Conservation (phyloP, 2,888 invertebrate genomes). For the Andrena bicolor region DNA sequence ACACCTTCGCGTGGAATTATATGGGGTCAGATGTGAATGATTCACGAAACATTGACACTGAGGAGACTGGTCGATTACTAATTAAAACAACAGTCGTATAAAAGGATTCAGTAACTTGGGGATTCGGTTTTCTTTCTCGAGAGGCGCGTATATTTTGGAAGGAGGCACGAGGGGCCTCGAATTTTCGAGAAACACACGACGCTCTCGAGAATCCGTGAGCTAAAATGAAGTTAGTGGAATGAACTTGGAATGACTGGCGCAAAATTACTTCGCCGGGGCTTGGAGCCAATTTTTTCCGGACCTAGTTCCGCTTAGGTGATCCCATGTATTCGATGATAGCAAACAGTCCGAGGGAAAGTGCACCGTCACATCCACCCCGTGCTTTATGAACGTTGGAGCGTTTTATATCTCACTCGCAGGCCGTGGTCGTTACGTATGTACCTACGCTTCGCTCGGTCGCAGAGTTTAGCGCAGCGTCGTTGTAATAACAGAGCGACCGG, state of each 20-base stretch:
- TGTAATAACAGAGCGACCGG: conserved; percentile 69
- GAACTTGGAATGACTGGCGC: background rate
- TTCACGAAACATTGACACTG: background rate
- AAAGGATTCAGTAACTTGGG: background rate
- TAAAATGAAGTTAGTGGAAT: background rate
- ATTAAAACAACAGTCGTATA: no score
- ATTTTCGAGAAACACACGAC: no score
- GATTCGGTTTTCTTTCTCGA: no score
- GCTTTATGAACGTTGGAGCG: conserved; percentile 31
- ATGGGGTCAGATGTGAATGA: conserved; percentile 29
- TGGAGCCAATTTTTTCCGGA: background rate
- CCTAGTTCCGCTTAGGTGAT: background rate
- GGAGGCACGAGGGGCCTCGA: no score
- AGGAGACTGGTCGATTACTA: background rate
- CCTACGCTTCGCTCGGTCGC: conserved; percentile 27
- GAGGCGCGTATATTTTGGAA: no score
- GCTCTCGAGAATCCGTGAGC: background rate
- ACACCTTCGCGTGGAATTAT: conserved; percentile 48
- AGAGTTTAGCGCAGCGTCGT: conserved; percentile 31
- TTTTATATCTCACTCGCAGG: conserved; percentile 59
- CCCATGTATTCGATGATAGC: background rate
- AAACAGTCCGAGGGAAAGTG: conserved; percentile 23
- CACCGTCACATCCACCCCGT: conserved; percentile 41
- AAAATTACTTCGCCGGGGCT: background rate
- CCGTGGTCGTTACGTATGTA: conserved; percentile 45